These are phyloP conservation scores for Campoletis raptor DNA, from an alignment of 2,888 invertebrate genomes.

Conservation along the genomic window DNA sequence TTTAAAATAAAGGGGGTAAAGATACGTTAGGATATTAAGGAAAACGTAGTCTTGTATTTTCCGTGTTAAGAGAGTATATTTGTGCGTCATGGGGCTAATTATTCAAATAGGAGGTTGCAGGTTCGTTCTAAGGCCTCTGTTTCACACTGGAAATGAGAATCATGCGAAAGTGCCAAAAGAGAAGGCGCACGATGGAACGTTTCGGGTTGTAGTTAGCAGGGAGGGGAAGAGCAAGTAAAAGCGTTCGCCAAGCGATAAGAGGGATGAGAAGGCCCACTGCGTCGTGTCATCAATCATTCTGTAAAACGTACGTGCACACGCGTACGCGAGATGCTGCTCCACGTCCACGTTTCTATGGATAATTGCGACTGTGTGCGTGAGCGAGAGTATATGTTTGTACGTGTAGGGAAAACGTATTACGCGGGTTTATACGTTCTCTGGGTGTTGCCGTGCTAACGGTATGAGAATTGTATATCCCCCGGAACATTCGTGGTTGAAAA, in stretches of 20 bases:
- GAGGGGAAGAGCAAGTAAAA: slow-evolving; percentile 30
- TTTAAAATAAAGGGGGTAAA: background rate
- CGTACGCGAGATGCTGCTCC: slow-evolving; percentile 26
- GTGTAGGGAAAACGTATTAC: slow-evolving; percentile 75
- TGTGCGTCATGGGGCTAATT: slow-evolving; percentile 83
- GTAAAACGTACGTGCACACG: slow-evolving; percentile 68
- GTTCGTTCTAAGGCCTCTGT: slow-evolving; percentile 27
- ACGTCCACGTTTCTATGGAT: slow-evolving; percentile 67
- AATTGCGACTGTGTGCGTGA: slow-evolving; percentile 72
- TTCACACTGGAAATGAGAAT: slow-evolving; percentile 68
- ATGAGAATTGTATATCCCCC: slow-evolving; percentile 14
- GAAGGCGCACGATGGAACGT: slow-evolving; percentile 55
- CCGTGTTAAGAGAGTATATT: slow-evolving; percentile 73
- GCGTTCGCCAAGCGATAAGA: slow-evolving; percentile 50
- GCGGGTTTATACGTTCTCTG: slow-evolving; percentile 24
- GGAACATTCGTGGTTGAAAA: slow-evolving; percentile 41
- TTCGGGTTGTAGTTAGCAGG: slow-evolving; percentile 16
- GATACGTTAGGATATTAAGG: background rate
- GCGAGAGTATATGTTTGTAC: slow-evolving; percentile 56
- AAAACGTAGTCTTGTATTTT: background rate
- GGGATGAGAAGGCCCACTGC: slow-evolving; percentile 73
- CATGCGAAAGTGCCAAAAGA: slow-evolving; percentile 68
- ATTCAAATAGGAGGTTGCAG: slow-evolving; percentile 82
- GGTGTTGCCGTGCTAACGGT: background rate
- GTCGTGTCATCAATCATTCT: slow-evolving; percentile 82